Conservation (phyloP, 2,797 vertebrate species). For the Mastacembelus armatus region DNA sequence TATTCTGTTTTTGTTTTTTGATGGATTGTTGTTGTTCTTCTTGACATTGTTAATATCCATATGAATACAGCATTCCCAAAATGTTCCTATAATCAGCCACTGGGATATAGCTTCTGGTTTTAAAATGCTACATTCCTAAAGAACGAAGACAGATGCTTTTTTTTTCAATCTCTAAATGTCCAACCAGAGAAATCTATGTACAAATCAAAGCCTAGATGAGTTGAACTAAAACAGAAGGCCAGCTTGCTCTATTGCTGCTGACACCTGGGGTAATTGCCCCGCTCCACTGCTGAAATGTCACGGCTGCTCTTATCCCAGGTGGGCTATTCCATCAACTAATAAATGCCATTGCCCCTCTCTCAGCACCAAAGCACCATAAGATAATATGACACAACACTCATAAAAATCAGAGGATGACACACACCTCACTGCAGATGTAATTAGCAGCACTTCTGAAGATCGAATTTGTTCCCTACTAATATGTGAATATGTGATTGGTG, state of each 20-base stretch:
- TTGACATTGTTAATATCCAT: not conserved
- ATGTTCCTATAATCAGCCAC: not conserved
- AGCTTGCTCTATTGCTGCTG: constrained; percentile 62
- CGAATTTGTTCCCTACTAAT: constrained; percentile 53
- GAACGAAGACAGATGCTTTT: constrained; percentile 3
- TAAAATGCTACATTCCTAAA: not conserved
- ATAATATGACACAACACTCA: constrained; percentile 54
- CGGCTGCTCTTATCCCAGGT: constrained; percentile 75
- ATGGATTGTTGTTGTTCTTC: not conserved
- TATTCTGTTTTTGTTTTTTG: not conserved
- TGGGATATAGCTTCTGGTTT: not conserved
- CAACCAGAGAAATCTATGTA: constrained; percentile 47
- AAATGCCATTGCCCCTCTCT: constrained; percentile 71
- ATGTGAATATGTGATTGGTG: constrained; percentile 40
- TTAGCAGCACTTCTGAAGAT: constrained; percentile 71
- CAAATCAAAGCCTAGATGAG: constrained; percentile 67
- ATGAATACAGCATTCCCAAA: not conserved
- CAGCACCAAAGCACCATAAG: constrained; percentile 47
- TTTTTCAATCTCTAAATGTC: constrained; percentile 39
- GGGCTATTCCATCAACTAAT: constrained; percentile 76
- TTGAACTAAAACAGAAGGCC: constrained; percentile 58
- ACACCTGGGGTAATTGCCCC: constrained; percentile 74
- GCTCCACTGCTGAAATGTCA: constrained; percentile 78
- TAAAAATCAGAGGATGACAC: constrained; percentile 63
- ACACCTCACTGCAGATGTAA: constrained; percentile 64